Conservation (phyloP, 2,113 vertebrate genomes). For the Brachyhypopomus occidentalis region DNA sequence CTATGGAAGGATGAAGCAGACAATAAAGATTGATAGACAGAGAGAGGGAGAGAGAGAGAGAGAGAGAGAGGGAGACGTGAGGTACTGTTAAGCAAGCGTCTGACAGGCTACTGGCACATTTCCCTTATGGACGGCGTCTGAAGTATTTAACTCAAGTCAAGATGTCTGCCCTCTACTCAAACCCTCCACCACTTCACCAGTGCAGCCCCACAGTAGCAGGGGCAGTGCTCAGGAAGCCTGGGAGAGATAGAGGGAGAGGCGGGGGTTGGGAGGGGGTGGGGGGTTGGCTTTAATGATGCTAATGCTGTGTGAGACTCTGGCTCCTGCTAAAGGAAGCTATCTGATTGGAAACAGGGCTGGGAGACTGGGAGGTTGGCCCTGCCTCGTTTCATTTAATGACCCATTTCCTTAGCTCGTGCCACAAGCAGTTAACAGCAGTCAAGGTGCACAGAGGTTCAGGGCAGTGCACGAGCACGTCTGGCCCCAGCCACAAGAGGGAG, state of each 20-base stretch:
- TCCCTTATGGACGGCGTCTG: slow-evolving; percentile 65
- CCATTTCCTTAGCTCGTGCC: slow-evolving; percentile 80
- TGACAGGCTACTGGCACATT: slow-evolving; percentile 64
- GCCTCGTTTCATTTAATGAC: slow-evolving; percentile 81
- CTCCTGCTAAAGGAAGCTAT: slow-evolving; percentile 72
- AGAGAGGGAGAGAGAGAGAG: slow-evolving; percentile 19
- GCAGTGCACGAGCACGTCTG: slow-evolving; percentile 54
- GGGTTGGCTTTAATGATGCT: slow-evolving; percentile 56
- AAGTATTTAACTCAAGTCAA: slow-evolving; percentile 72
- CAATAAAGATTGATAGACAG: slow-evolving; percentile 27
- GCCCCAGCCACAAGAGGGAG: slow-evolving; percentile 41
- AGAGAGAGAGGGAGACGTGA: slow-evolving; percentile 12
- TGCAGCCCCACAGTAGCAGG: slow-evolving; percentile 9
- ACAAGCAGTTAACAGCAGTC: slow-evolving; percentile 80
- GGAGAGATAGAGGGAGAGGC: background rate
- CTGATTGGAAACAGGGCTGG: slow-evolving; percentile 81
- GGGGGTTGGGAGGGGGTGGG: slow-evolving; percentile 21
- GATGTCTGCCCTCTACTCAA: slow-evolving; percentile 66
- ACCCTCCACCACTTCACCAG: slow-evolving; percentile 18
- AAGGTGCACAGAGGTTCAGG: slow-evolving; percentile 77
- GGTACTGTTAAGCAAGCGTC: slow-evolving; percentile 55
- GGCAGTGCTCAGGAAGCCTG: slow-evolving; percentile 16
- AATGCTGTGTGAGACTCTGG: slow-evolving; percentile 60
- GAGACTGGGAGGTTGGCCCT: slow-evolving; percentile 72
- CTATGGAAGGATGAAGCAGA: background rate